phyloP scores from a whole-genome alignment of 2,888 invertebrate genomes.

The Carcina quercana region DNA sequence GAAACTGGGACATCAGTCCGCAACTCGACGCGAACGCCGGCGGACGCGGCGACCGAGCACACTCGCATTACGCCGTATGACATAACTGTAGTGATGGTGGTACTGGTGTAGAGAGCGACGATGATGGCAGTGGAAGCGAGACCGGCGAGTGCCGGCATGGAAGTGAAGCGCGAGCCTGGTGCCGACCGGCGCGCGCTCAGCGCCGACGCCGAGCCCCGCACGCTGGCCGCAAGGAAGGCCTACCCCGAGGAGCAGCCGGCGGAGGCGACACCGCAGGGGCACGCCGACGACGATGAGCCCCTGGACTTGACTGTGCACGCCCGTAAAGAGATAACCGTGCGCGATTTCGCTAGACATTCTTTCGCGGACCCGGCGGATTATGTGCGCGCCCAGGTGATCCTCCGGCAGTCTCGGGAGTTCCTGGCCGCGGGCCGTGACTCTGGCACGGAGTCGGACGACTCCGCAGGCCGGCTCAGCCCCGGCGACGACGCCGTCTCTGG shows the following conservation, averaged over 20 bases:
- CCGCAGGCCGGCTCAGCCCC: conserved; percentile 80
- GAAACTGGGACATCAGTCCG: conserved; percentile 80
- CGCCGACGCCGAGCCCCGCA: conserved; percentile 58
- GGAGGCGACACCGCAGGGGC: conserved; percentile 19
- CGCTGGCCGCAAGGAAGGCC: conserved; percentile 67
- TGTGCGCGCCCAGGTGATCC: conserved; percentile 63
- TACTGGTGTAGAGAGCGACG: conserved; percentile 56
- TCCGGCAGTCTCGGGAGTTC: conserved; percentile 66
- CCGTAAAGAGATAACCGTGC: conserved; percentile 63
- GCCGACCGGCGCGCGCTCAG: conserved; percentile 48
- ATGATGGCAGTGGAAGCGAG: conserved; percentile 72
- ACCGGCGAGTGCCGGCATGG: conserved; percentile 55
- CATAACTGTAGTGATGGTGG: conserved; percentile 69
- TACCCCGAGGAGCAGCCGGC: conserved; percentile 52
- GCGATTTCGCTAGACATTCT: conserved; percentile 65
- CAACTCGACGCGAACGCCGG: conserved; percentile 65
- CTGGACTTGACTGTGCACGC: conserved; percentile 82
- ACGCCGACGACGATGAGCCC: conserved; percentile 77
- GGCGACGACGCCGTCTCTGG: conserved; percentile 68
- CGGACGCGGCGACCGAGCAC: conserved; percentile 56
- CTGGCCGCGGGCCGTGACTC: conserved; percentile 77
- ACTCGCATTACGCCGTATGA: conserved; percentile 58
- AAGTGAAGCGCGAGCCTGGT: conserved; percentile 41
- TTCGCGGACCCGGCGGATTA: conserved; percentile 68
- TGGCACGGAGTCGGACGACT: conserved; percentile 88